Evolutionary conservation across 2,113 vertebrate genomes (phyloP), one percentile per base, ranked within the genome.

Genomic region (Oceanodroma tethys): DNA sequence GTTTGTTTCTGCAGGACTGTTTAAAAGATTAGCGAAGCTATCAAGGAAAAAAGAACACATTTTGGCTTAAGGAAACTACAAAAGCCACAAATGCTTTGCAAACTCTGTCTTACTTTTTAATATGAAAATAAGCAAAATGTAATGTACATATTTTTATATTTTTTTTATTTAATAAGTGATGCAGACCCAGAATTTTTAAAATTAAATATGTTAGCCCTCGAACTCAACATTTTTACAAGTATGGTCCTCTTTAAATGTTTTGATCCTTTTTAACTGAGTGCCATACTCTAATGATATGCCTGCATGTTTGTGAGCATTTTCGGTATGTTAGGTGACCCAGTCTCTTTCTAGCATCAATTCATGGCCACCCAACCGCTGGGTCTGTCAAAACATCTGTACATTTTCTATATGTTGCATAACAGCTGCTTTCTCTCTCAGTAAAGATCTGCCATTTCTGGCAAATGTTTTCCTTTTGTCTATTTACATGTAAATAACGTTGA

Each of bases 41-140:
- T 99, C 98, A 99, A 97, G 97, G 97, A 90, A 88, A 97, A 98
- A 99, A 98, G 99, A 99, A 99, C 99, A 99, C 98, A 99, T 99
- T 99, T 99, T 99, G 99, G 99, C 99, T 99, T 99, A 98, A 99
- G 99, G 98, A 99, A 99, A 99, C 99, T 99, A 99, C 99, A 99
- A 99, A 99, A 99, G 99, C 99, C 99, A 99, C 99, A 99, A 99
- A 99, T 99, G 99, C 99, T 99, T 99, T 99, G 99, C 99, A 99
- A 99, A 99, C 99, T 99, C 99, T 99, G 98, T 99, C 98, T 98
- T 98, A 98, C 98, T 99, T 99, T 99, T 99, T 99, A 98, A 98
- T 99, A 99, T 99, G 99, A 99, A 99, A 99, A 99, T 99, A 99
- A 99, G 99, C 99, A 99, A 98, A 99, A 99, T 99, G 99, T 99